Base-by-base conservation (phyloP, 92 coral and sea anemone genomes). In the Diadumene lineata region DNA sequence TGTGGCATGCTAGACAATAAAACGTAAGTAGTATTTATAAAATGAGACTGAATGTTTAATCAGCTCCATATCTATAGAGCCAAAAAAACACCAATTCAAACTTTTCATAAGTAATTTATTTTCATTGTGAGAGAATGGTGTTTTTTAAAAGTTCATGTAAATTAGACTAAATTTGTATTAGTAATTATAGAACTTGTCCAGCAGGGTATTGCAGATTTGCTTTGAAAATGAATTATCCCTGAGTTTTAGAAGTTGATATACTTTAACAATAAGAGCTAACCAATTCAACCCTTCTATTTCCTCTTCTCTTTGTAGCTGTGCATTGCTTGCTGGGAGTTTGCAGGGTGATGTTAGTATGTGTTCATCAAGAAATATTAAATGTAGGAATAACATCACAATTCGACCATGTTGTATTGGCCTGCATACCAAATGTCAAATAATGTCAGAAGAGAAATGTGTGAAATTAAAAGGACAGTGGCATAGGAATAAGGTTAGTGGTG, bases 401-500 rank as follows among this genome's bases (percentile, higher is more conserved):
- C 62, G 93, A 18, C 97, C 97, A 29, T 91, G 97, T 62, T 91
- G 97, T 61, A 34, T 91, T 15, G 97, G 97, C 1, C 43, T 91
- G 29, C 88, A 87, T 69, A 75, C 84, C 11, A 43, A 84, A 43
- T 91, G 97, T 70, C 57, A 34, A 11, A 71, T 91, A 27, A 68
- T 77, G 11, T 84, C 97, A 1, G 66, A 76, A 43, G 64, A 85
- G 6, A 48, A 83, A 21, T 91, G 97, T 25, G 8, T n/a, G n/a
- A 73, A 78, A 32, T 32, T 53, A 30, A 58, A 70, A 57, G 97
- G 97, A 21, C 56, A 79, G 17, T 91, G 97, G 97, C 84, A 90
- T 48, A 56, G 61, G 32, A 78, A 78, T 57, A 84, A 90, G 85
- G 96, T 90, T n/a, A 53, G 16, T 24, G 34, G 7, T 27, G 31